Evolutionary conservation across 2,888 invertebrate species (phyloP).

Genomic region (Zygogramma bicolorata): DNA sequence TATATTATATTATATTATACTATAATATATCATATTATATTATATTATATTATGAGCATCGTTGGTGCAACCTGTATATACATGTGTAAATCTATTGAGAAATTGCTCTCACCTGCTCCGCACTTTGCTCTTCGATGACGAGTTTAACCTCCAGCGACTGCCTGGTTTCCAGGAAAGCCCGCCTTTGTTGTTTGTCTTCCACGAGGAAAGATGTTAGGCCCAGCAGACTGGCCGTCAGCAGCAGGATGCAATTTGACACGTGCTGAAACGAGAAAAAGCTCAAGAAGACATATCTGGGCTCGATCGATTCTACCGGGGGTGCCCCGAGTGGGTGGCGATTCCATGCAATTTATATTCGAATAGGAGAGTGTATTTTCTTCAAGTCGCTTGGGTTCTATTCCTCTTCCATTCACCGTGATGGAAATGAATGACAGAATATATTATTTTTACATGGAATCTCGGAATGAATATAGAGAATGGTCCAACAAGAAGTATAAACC

Average conservation of each 20-base stretch:
- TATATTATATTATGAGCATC: no score
- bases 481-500: no score
- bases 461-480: no score
- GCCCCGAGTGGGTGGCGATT: no score
- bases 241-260: conserved; percentile 77
- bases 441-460: no score
- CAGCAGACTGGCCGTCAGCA: conserved; percentile 79
- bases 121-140: conserved; percentile 93
- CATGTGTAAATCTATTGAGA: background rate
- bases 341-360: no score
- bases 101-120: conserved; percentile 80
- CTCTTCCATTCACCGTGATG: no score
- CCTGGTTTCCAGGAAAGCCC: conserved; percentile 90
- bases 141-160: conserved; percentile 92
- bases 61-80: background rate
- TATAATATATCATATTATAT: no score
- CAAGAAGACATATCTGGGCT: background rate
- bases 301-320: background rate
- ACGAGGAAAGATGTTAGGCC: conserved; percentile 81
- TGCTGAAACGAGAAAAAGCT: conserved; percentile 69
- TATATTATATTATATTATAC: no score
- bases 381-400: no score
- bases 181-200: conserved; percentile 87
- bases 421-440: no score
- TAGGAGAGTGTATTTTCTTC: no score